Evolutionary conservation across 2,888 invertebrate species (phyloP).

Genomic region (Pilophorus perplexus): DNA sequence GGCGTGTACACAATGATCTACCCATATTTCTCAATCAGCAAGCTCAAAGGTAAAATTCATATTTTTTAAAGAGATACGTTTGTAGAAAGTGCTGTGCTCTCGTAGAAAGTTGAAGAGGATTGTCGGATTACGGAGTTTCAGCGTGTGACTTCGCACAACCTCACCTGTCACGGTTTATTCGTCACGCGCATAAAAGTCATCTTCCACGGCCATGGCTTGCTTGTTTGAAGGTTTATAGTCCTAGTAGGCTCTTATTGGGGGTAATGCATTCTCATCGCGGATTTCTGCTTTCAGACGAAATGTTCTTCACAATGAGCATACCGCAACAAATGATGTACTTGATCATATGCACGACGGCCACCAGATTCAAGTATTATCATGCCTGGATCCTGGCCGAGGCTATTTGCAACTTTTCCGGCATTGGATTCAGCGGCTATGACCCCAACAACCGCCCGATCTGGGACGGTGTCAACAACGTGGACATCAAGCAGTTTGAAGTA

Average conservation of each 20-base stretch:
- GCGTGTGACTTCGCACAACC: too few relatives aligned
- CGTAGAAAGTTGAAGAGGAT: too few relatives aligned
- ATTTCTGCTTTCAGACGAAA: constrained; percentile 56
- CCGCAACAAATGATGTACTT: constrained; percentile 72
- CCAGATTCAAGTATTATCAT: constrained; percentile 91
- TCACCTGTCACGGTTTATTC: too few relatives aligned
- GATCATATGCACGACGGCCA: constrained; percentile 70
- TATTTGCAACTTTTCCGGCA: constrained; percentile 90
- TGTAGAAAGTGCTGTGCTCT: too few relatives aligned
- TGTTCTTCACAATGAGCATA: constrained; percentile 62
- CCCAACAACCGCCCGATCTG: constrained; percentile 74
- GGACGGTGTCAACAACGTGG: constrained; percentile 91
- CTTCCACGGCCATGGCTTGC: too few relatives aligned
- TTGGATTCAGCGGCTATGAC: constrained; percentile 82
- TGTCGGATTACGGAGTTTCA: too few relatives aligned
- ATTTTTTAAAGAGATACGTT: too few relatives aligned
- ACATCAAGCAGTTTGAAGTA: constrained; percentile 85
- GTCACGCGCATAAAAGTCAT: too few relatives aligned
- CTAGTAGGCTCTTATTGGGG: neutral
- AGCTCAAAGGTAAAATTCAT: constrained; percentile 70
- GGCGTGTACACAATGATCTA: constrained; percentile 67
- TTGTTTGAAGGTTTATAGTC: neutral
- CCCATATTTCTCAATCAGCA: constrained; percentile 68
- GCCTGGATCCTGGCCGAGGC: constrained; percentile 96
- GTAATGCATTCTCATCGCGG: too few relatives aligned